Percentiles rank a stretch among this genome's conserved stretches.
phyloP scores from a whole-genome alignment of 2,113 vertebrate species.

The Kryptolebias marmoratus region DNA sequence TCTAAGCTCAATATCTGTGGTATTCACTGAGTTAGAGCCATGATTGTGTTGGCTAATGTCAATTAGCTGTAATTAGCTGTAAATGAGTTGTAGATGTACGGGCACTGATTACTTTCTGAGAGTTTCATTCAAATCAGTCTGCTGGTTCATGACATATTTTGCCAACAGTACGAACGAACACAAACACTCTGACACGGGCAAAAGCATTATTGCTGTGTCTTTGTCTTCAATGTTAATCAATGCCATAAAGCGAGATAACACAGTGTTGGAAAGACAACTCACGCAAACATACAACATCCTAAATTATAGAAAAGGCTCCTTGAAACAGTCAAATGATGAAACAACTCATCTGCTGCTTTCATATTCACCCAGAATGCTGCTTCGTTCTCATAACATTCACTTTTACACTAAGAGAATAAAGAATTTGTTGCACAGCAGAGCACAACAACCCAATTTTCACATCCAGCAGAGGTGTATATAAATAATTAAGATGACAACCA shows the following conservation, averaged over 20 bases:
- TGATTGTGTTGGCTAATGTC: too few species aligned
- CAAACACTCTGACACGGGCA: too few species aligned
- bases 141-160: too few species aligned
- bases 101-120: too few species aligned
- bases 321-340: constrained; percentile 53
- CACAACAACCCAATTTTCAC: constrained; percentile 66
- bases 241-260: constrained; percentile 7
- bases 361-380: constrained; percentile 30
- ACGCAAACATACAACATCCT: constrained; percentile 40
- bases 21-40: too few species aligned
- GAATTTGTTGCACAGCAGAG: constrained; percentile 45
- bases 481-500: constrained; percentile 71
- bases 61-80: too few species aligned
- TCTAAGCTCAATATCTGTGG: too few species aligned
- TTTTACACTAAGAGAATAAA: constrained; percentile 53
- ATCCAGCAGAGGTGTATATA: constrained; percentile 56
- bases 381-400: constrained; percentile 43
- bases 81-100: too few species aligned
- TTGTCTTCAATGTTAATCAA: not conserved
- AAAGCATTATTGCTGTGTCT: too few species aligned
- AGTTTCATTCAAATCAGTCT: too few species aligned
- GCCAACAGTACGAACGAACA: too few species aligned
- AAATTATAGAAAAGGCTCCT: constrained; percentile 47
- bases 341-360: constrained; percentile 28
- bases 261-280: constrained; percentile 51